Base-by-base conservation (phyloP, 1,140 invertebrate genomes). In the Eurosta solidaginis region DNA sequence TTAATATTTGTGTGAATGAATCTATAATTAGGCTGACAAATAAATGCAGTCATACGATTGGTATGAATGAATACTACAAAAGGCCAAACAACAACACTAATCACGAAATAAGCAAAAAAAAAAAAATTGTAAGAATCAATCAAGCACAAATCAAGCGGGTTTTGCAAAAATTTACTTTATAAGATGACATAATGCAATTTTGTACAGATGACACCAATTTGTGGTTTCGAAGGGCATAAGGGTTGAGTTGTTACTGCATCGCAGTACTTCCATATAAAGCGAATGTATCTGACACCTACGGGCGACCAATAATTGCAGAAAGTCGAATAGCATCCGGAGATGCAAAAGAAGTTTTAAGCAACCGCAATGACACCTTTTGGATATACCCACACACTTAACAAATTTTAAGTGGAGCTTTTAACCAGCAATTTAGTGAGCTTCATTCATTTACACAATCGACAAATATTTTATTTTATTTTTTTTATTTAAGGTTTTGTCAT, bases 121-220 rank as follows among this genome's bases (percentile, higher is more conserved):
- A 20, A 10, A 42, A 40, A 68, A 7, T 12, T 47, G 45, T 47
- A 47, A 29, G 25, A 52, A 52, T 52, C 10, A 52, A 25, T 25
- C 1, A 7, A 52, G 20, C 22, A n/a, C n/a, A 4, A 52, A 22
- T 22, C 7, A 52, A 52, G 17, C 49, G 0, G 49, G n/a, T 22
- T 52, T 52, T 3, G 25, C 20, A 52, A 1, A 25, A 6, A 4
- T 4, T 5, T 33, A 20, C 27, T 20, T 5, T 1, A 25, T 12
- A 68, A 40, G 22, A 20, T 68, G n/a, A 68, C n/a, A 68, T n/a
- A 63, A 68, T 42, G 36, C 59, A 68, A 68, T 68, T 68, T 40
- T 40, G 33, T n/a, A n/a, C n/a, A 25, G 17, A 17, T 33, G 33
- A 17, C 33, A 68, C n/a, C n/a, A n/a, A n/a, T n/a, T n/a, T n/a